phyloP scores from a whole-genome alignment of 2,113 vertebrate genomes.

The Girardinichthys multiradiatus region DNA sequence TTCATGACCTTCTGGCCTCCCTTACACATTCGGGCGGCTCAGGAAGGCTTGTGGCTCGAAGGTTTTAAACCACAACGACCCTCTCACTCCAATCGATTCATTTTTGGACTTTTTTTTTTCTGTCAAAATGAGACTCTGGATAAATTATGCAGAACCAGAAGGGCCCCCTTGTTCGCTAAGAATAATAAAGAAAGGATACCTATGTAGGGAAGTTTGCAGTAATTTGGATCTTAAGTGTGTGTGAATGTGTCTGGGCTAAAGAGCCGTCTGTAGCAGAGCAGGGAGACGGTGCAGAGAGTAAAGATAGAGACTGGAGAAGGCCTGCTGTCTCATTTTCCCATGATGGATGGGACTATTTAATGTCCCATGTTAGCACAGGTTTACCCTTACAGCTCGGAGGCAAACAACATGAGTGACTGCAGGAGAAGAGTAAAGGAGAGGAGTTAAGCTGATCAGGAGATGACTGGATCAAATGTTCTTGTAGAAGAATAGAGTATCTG shows the following conservation, averaged over 20 bases:
- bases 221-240: conserved; percentile 50
- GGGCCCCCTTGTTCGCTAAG: conserved; percentile 70
- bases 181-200: conserved; percentile 76
- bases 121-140: conserved; percentile 74
- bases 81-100: conserved; percentile 56
- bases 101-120: conserved; percentile 54
- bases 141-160: conserved; percentile 72
- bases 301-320: conserved; percentile 8
- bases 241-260: conserved; percentile 42
- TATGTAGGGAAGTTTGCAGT: conserved; percentile 58
- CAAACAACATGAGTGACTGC: conserved; percentile 24
- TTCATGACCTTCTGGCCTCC: conserved; percentile 64
- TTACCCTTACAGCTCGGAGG: conserved; percentile 56
- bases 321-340: conserved; percentile 68
- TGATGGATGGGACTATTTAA: conserved; percentile 76
- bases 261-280: conserved; percentile 24
- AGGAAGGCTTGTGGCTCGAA: conserved; percentile 73
- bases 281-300: conserved; percentile 16
- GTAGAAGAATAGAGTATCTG: neutral
- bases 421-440: neutral
- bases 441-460: conserved; percentile 13
- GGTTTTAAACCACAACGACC: conserved; percentile 75
- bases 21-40: conserved; percentile 40
- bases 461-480: neutral
- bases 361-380: conserved; percentile 59